Evolutionary conservation across 2,888 invertebrate genomes (phyloP), one percentile per base, ranked within the genome.

Genomic region (Bimastos eiseni): DNA sequence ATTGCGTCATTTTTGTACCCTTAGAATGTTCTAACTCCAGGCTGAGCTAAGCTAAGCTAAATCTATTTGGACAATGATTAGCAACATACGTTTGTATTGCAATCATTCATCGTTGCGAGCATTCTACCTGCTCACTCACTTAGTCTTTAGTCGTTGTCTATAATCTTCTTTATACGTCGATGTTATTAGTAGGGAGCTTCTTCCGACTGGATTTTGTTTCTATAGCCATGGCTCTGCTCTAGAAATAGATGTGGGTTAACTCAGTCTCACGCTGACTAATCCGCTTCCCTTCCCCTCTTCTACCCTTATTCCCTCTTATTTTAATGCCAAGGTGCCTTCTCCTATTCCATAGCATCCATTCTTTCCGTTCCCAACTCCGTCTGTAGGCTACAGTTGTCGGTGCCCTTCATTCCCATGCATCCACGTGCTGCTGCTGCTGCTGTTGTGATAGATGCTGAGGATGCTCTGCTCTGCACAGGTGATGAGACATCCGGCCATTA

Each of bases 361-460:
- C 70, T n/a, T 70, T 8, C 6, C n/a, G 6, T 13, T 8, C n/a
- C 70, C 70, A 30, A 70, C 70, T 30, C 70, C 70, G 70, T 70
- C 70, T n/a, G n/a, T n/a, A n/a, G n/a, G n/a, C n/a, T 70, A 70
- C 70, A 70, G 70, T 70, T 70, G 70, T 70, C n/a, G 70, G 70
- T n/a, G n/a, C n/a, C 11, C 70, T 70, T 70, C 70, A 70, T 30
- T 70, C 70, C 30, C 3, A 13, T 5, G 21, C 70, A 5, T 49
- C 24, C 49, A 49, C 49, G 49, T 49, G 49, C 21, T 49, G 49
- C 19, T 44, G 44, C 44, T 49, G 21, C 49, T 49, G 15, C 49
- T 49, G 49, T 49, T 49, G 49, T 49, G 49, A 49, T 49, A 21
- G 70, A 30, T 70, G 70, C 8, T 0, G 8, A 30, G n/a, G 70